Base-by-base conservation (phyloP, 2,888 invertebrate genomes). In the Cybosia mesomella region DNA sequence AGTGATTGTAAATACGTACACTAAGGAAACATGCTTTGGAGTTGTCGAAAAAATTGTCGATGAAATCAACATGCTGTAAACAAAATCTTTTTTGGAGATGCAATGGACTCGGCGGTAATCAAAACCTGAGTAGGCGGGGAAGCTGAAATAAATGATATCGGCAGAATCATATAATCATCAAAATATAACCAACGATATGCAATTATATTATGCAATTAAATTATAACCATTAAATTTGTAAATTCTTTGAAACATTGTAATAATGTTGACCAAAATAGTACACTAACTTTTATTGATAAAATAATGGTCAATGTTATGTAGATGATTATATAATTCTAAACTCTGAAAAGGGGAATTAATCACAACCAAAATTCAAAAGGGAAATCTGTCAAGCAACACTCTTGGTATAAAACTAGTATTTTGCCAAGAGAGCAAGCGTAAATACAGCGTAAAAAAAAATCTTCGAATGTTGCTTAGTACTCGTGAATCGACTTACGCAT, bases 401-500 rank as follows among this genome's bases (percentile, higher is more conserved):
- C 84, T 88, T 85, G 89, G 87, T 79, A 73, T 77, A 86, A 86
- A 86, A 81, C 77, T 82, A 82, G 83, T 86, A 83, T 82, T 67
- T 71, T 79, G 83, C 90, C 89, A 87, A 87, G 83, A 84, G 77
- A 80, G 79, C 81, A 91, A 93, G 92, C 92, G 72, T 89, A 90
- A 89, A 84, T 92, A 93, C 93, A 94, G 93, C 93, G 83, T 83
- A 67, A 73, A 81, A 77, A 58, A 75, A 83, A 81, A 79, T 85
- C 83, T 83, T 85, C 84, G 77, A 83, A 83, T 77, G 87, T 89
- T 90, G 91, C 93, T 89, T 89, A 92, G 81, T 90, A 90, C 83
- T 90, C 87, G 85, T 84, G 83, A 84, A 83, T 87, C 81, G 82
- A 95, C 95, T 95, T 95, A 95, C 95, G 93, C 95, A 92, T 95